Percentiles rank a stretch among this genome's conserved stretches.
Conservation (phyloP, 2,113 vertebrate genomes). For the Turdus rufiventris region DNA sequence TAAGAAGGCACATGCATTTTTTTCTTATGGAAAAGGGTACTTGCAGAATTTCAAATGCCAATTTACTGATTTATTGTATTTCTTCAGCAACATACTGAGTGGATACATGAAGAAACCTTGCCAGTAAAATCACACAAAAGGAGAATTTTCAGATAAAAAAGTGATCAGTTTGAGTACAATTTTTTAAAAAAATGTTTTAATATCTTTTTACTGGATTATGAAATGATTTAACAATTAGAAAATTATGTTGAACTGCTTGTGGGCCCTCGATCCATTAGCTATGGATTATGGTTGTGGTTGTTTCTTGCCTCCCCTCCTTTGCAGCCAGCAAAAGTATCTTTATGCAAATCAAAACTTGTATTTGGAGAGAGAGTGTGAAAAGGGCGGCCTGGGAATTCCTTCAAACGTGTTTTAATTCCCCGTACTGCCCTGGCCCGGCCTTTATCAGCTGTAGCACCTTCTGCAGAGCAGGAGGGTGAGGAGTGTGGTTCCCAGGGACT, state of each 20-base stretch:
- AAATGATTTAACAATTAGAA: not conserved
- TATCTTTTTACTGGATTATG: not conserved
- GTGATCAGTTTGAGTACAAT: not conserved
- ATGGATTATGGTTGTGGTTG: not conserved
- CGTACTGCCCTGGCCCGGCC: fast-evolving
- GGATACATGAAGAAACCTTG: not conserved
- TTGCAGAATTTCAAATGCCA: not conserved
- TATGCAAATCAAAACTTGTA: not conserved
- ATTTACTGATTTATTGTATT: not conserved
- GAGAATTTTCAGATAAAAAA: not conserved
- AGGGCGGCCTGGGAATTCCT: not conserved
- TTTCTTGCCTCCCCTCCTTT: not conserved
- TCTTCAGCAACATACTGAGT: not conserved
- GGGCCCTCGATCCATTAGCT: not conserved
- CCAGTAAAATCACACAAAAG: not conserved
- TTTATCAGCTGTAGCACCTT: not conserved
- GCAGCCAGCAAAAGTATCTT: not conserved
- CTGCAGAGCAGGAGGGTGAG: not conserved
- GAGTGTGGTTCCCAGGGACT: not conserved
- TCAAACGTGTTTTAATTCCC: not conserved
- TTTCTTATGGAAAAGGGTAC: not conserved
- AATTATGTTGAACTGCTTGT: fast-evolving
- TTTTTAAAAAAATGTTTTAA: not conserved
- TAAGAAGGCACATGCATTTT: not conserved
- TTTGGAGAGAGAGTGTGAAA: not conserved